These are phyloP conservation scores for Laupala kohalensis DNA, from an alignment of 1,140 invertebrate species.

Conservation along the genomic window DNA sequence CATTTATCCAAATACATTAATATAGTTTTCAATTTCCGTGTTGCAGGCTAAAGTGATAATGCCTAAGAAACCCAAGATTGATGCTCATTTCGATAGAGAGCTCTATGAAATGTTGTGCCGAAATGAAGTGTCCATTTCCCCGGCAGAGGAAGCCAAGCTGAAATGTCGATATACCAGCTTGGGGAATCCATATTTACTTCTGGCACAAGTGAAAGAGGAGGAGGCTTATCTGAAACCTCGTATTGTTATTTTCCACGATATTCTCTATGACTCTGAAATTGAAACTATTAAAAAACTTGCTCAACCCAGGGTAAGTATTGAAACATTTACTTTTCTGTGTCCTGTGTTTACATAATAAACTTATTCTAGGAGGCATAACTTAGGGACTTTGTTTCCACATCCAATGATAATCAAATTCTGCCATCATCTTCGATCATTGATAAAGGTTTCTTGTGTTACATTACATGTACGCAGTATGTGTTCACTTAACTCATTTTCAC, in stretches of 20 bases:
- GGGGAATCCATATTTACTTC: conserved; percentile 51
- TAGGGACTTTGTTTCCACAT: too few species aligned
- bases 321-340: too few species aligned
- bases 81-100: conserved; percentile 38
- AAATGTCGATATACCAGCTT: conserved; percentile 69
- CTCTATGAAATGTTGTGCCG: conserved; percentile 82
- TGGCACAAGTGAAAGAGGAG: conserved; percentile 86
- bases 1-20: too few species aligned
- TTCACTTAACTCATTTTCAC: too few species aligned
- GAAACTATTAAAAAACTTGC: conserved; percentile 75
- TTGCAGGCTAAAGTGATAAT: not conserved
- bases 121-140: conserved; percentile 59
- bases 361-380: too few species aligned
- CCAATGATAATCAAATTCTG: too few species aligned
- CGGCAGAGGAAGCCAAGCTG: conserved; percentile 37
- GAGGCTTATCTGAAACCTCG: conserved; percentile 70
- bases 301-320: conserved; percentile 54
- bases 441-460: too few species aligned
- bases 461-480: too few species aligned
- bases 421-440: too few species aligned
- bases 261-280: conserved; percentile 83
- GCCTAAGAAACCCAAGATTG: conserved; percentile 1
- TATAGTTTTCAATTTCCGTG: too few species aligned
- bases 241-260: conserved; percentile 80
- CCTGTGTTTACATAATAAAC: too few species aligned